These are phyloP conservation scores for Erebia palarica DNA, from an alignment of 2,888 invertebrate genomes.

Conservation along the genomic window DNA sequence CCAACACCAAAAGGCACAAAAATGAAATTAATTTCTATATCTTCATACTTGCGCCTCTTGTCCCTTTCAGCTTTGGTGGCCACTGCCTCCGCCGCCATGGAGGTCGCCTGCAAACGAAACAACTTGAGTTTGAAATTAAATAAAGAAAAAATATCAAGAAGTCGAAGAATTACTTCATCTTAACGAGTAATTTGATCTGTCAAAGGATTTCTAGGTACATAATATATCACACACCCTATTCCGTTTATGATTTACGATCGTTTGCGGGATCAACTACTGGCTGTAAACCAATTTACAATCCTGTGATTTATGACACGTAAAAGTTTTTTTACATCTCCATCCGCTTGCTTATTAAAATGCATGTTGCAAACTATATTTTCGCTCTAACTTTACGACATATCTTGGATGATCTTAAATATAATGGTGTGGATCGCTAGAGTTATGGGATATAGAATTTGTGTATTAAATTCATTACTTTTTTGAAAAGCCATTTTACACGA, in stretches of 20 bases:
- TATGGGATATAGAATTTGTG: not conserved
- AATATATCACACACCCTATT: conserved; percentile 42
- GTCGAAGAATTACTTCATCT: not conserved
- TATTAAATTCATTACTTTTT: not conserved
- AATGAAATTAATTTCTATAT: too few species aligned
- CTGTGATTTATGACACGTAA: conserved; percentile 72
- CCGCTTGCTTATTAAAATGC: conserved; percentile 17
- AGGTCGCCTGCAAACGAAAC: not conserved
- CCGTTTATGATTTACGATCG: conserved; percentile 67
- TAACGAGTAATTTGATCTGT: conserved; percentile 20
- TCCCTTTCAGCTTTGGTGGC: too few species aligned
- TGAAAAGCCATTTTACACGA: too few species aligned
- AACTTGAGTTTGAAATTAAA: not conserved
- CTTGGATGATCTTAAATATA: not conserved
- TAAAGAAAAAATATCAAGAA: too few species aligned
- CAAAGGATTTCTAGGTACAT: conserved; percentile 22
- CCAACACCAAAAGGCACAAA: too few species aligned
- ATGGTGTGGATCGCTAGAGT: not conserved
- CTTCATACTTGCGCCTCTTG: too few species aligned
- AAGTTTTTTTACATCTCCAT: conserved; percentile 59
- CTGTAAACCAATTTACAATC: conserved; percentile 75
- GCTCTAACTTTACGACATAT: conserved; percentile 12
- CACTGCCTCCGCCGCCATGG: too few species aligned
- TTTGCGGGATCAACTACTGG: conserved; percentile 65
- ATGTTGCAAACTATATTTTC: conserved; percentile 16